These are phyloP conservation scores for Emydura subglobosa DNA, from an alignment of 2,113 vertebrate species.

Conservation along the genomic window DNA sequence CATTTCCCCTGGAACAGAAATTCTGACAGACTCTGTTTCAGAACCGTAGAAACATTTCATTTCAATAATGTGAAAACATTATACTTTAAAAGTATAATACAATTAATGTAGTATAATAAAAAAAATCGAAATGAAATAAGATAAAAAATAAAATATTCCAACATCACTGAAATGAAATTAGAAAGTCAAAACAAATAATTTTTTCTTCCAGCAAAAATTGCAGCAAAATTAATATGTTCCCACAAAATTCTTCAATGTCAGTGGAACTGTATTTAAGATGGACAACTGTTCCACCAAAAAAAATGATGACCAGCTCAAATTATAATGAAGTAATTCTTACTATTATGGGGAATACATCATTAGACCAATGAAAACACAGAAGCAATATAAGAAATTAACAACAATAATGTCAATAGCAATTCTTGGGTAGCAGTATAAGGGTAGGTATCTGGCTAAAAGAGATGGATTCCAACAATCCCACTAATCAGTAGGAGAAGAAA, in stretches of 20 bases:
- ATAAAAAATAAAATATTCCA: not conserved
- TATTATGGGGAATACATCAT: not conserved
- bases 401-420: not conserved
- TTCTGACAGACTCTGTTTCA: not conserved
- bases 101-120: not conserved
- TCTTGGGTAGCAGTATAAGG: not conserved
- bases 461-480: not conserved
- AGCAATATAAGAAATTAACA: not conserved
- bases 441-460: not conserved
- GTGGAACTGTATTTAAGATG: not conserved
- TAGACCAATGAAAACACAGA: not conserved
- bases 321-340: not conserved
- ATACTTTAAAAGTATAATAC: not conserved
- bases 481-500: accelerated
- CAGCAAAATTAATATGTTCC: not conserved
- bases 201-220: not conserved
- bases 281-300: conserved; percentile 63
- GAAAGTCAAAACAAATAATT: not conserved
- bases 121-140: not conserved
- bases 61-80: conserved; percentile 7
- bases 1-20: not conserved
- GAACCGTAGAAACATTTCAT: not conserved
- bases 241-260: conserved; percentile 11
- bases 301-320: conserved; percentile 25
- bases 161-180: not conserved